Conservation (phyloP, 1,140 invertebrate species). For the Drosophila kepulauana region DNA sequence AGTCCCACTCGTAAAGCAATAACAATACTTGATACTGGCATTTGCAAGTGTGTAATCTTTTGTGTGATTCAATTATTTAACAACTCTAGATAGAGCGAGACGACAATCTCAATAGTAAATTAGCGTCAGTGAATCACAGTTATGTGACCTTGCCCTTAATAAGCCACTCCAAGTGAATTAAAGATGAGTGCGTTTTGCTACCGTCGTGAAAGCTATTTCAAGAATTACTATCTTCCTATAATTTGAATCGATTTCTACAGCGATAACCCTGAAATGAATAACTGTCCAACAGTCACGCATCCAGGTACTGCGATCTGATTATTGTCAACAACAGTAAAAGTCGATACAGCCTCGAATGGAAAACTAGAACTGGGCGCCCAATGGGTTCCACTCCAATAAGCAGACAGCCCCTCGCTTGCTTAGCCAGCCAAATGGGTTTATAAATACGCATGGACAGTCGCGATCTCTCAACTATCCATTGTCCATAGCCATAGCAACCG, state of each 20-base stretch:
- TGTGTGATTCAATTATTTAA: conserved; percentile 32
- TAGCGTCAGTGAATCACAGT: conserved; percentile 34
- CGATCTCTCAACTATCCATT: conserved; percentile 7
- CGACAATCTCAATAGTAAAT: neutral
- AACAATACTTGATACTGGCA: conserved; percentile 4
- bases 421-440: conserved; percentile 26
- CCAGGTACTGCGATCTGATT: conserved; percentile 27
- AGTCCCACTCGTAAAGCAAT: neutral
- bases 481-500: neutral
- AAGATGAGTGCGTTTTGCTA: conserved; percentile 1
- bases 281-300: conserved; percentile 26
- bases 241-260: no score
- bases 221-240: neutral
- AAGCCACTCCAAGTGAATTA: conserved; percentile 19
- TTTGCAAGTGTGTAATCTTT: conserved; percentile 14
- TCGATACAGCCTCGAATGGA: neutral
- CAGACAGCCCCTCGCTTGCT: conserved; percentile 15
- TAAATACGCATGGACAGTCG: conserved; percentile 37
- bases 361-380: conserved; percentile 25
- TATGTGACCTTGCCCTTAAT: conserved; percentile 27
- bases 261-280: conserved; percentile 10
- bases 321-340: conserved; percentile 6
- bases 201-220: neutral
- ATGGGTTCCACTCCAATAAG: conserved; percentile 44
- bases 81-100: conserved; percentile 10